These are phyloP conservation scores for Aldrovandia affinis DNA, from an alignment of 2,797 vertebrate species.

Conservation along the genomic window DNA sequence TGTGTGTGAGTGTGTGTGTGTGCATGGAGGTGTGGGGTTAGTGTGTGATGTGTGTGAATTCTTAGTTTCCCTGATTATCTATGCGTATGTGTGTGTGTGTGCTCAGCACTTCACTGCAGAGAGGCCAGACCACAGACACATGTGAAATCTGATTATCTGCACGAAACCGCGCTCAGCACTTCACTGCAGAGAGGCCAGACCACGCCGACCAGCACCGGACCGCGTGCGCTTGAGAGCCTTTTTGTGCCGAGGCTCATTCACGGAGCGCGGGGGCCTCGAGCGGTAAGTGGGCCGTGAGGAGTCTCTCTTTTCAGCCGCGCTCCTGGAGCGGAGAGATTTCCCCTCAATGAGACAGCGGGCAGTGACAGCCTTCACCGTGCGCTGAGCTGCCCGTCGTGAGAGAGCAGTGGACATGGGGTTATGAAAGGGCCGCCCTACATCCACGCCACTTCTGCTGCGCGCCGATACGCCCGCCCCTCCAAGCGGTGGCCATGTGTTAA, in stretches of 20 bases:
- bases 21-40: too few relatives aligned
- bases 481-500: too few relatives aligned
- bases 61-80: too few relatives aligned
- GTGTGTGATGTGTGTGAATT: too few relatives aligned
- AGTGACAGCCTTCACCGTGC: background rate
- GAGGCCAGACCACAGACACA: conserved; percentile 1
- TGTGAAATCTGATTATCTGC: background rate
- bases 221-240: background rate
- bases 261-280: background rate
- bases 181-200: background rate
- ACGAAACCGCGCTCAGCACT: background rate
- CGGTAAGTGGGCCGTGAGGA: background rate
- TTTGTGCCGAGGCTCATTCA: conserved; percentile 11
- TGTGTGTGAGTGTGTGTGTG: too few relatives aligned
- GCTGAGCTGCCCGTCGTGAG: background rate
- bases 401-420: background rate
- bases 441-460: background rate
- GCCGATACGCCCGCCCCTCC: background rate
- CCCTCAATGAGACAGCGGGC: background rate
- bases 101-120: background rate
- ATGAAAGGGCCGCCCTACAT: background rate
- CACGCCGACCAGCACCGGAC: too few relatives aligned
- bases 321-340: background rate
- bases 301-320: background rate
- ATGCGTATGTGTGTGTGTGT: too few relatives aligned